Evolutionary conservation across 2,888 invertebrate species (phyloP).

Genomic region (Nysson spinosus): DNA sequence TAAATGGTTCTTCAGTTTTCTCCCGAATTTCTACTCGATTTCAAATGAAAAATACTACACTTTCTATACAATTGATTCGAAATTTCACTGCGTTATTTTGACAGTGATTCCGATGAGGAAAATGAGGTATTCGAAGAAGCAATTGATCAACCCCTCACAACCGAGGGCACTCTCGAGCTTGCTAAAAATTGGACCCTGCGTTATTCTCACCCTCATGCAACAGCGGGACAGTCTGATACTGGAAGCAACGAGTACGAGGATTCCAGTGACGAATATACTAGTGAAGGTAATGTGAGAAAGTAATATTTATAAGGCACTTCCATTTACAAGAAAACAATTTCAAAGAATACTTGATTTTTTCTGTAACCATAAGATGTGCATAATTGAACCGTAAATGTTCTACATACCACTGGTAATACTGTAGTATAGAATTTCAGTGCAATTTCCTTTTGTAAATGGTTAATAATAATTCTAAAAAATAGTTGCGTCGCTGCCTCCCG

Average conservation of each 20-base stretch:
- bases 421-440: no score
- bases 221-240: conserved; percentile 74
- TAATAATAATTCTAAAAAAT: no score
- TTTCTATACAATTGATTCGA: no score
- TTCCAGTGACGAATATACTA: conserved; percentile 76
- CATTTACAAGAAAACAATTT: background rate
- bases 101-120: conserved; percentile 82
- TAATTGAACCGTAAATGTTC: no score
- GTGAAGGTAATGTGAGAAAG: conserved; percentile 71
- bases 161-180: conserved; percentile 83
- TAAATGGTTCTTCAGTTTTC: conserved; percentile 44
- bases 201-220: conserved; percentile 76
- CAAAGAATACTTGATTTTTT: background rate
- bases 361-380: background rate
- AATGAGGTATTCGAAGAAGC: conserved; percentile 85
- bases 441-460: no score
- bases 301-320: no score
- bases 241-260: conserved; percentile 79
- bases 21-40: background rate
- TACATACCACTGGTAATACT: no score
- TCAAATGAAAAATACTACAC: no score
- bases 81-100: conserved; percentile 28
- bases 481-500: no score
- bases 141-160: conserved; percentile 82
- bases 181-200: conserved; percentile 84